A percentile compares a stretch with the other conserved stretches of the same genome.
Evolutionary conservation across 2,113 vertebrate genomes (phyloP).

Genomic region (Dromas ardeola): DNA sequence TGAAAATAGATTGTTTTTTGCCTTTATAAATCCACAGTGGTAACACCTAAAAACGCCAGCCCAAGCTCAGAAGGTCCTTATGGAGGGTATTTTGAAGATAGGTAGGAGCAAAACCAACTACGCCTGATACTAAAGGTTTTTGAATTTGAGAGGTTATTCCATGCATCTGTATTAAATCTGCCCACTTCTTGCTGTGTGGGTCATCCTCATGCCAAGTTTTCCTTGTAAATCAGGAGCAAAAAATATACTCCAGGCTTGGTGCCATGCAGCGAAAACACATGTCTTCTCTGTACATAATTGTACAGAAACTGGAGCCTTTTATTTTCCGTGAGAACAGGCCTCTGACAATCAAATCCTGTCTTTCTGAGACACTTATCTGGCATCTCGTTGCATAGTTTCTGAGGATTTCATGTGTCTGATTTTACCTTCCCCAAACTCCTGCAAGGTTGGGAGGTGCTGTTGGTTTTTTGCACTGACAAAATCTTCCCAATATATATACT

Average conservation of each 20-base stretch:
- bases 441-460: background rate
- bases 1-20: background rate
- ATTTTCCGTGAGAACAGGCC: slow-evolving; percentile 52
- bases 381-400: slow-evolving; percentile 11
- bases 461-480: background rate
- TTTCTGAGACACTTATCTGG: slow-evolving; percentile 36
- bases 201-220: slow-evolving; percentile 52
- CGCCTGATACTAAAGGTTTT: background rate
- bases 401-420: background rate
- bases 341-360: slow-evolving; percentile 45
- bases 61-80: background rate
- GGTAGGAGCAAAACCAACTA: background rate
- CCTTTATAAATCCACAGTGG: background rate
- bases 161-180: slow-evolving; percentile 56
- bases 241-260: slow-evolving; percentile 57
- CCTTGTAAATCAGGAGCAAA: slow-evolving; percentile 62
- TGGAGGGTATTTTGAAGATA: background rate
- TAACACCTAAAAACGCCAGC: background rate
- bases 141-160: background rate
- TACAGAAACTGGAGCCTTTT: slow-evolving; percentile 58
- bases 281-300: slow-evolving; percentile 58
- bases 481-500: background rate
- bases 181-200: slow-evolving; percentile 44
- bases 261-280: slow-evolving; percentile 66
- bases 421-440: slow-evolving; percentile 3